These are phyloP conservation scores for Cyanoderma ruficeps DNA, from an alignment of 2,113 vertebrate species.

Conservation along the genomic window DNA sequence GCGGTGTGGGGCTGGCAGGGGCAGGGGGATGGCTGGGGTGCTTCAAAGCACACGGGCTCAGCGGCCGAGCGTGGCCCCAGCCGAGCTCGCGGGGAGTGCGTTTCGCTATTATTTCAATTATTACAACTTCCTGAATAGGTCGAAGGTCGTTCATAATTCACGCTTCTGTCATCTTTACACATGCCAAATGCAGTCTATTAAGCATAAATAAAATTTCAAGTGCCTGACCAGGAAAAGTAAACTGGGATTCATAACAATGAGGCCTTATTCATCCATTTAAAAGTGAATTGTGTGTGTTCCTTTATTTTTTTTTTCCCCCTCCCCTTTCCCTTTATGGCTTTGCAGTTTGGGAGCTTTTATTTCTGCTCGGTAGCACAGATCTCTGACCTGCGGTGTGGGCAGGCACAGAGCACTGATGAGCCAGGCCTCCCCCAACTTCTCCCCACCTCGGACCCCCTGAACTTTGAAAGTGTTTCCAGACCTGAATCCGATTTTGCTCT, in stretches of 20 bases:
- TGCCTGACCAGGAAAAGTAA: conserved; percentile 78
- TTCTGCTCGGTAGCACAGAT: conserved; percentile 52
- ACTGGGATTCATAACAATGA: conserved; percentile 76
- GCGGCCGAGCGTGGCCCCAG: conserved; percentile 21
- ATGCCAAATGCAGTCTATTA: conserved; percentile 79
- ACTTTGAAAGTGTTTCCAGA: conserved; percentile 61
- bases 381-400: conserved; percentile 36
- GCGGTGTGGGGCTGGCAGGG: not conserved
- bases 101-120: conserved; percentile 82
- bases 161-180: conserved; percentile 79
- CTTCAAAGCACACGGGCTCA: conserved; percentile 53
- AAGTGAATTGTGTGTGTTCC: conserved; percentile 62
- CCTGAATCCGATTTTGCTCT: conserved; percentile 60
- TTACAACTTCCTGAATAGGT: conserved; percentile 82
- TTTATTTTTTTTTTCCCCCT: not conserved
- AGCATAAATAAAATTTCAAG: conserved; percentile 82
- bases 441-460: conserved; percentile 35
- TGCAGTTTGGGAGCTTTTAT: conserved; percentile 57
- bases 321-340: not conserved
- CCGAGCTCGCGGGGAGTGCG: conserved; percentile 58
- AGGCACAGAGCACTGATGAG: conserved; percentile 42
- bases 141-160: conserved; percentile 83
- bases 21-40: not conserved
- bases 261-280: conserved; percentile 73
- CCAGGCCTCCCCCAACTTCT: conserved; percentile 1